Conservation (phyloP, 2,113 vertebrate species). For the Sula dactylatra region DNA sequence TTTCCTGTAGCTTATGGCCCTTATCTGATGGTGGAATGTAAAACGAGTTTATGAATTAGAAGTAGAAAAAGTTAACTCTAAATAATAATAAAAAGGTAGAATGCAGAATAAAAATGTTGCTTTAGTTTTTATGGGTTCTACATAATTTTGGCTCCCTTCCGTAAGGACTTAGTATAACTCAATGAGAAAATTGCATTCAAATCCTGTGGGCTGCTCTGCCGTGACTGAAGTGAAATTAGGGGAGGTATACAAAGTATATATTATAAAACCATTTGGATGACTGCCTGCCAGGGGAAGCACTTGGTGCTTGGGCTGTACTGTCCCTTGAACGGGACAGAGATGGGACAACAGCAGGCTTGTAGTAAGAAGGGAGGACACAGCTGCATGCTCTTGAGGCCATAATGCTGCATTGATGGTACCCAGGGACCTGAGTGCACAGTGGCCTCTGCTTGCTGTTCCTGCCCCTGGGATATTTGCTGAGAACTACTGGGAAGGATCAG, state of each 20-base stretch:
- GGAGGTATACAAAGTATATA: neutral
- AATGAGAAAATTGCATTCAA: slow-evolving; percentile 70
- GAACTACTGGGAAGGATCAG: neutral
- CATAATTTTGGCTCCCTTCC: slow-evolving; percentile 73
- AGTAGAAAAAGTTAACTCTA: slow-evolving; percentile 82
- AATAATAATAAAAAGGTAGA: slow-evolving; percentile 78
- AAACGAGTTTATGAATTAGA: slow-evolving; percentile 72
- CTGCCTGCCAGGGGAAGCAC: neutral
- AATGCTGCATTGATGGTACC: neutral
- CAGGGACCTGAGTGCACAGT: neutral
- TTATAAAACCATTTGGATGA: neutral
- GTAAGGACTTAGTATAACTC: slow-evolving; percentile 66
- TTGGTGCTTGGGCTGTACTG: neutral
- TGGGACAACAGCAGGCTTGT: neutral
- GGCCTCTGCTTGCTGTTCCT: neutral
- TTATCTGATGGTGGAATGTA: slow-evolving; percentile 48
- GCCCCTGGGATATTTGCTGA: neutral
- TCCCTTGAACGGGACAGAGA: neutral
- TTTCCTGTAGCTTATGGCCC: neutral
- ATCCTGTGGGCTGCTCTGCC: slow-evolving; percentile 55
- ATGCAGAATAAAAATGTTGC: slow-evolving; percentile 67
- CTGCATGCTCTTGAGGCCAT: neutral
- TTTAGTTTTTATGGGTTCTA: slow-evolving; percentile 74
- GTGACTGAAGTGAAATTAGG: slow-evolving; percentile 60
- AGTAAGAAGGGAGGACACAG: neutral